phyloP scores from a whole-genome alignment of 2,888 invertebrate species.

The Cosmorhoe ocellata region DNA sequence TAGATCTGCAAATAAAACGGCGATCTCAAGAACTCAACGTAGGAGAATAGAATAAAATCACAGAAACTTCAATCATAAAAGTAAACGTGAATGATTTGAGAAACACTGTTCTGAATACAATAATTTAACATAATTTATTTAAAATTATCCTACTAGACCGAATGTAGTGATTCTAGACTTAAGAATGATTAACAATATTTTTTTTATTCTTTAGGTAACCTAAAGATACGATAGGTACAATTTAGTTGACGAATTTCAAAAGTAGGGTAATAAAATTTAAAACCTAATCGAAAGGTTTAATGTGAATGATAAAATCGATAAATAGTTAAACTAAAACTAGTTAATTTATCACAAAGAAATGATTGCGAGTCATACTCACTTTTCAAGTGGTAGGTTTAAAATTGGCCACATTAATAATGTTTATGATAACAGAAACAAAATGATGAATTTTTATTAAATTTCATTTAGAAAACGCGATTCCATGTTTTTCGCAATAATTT shows the following conservation, averaged over 20 bases:
- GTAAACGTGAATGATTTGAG: conserved; percentile 65
- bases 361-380: conserved; percentile 38
- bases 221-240: conserved; percentile 59
- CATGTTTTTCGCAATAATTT: conserved; percentile 22
- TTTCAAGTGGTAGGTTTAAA: conserved; percentile 33
- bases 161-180: conserved; percentile 28
- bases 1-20: conserved; percentile 64
- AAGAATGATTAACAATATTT: conserved; percentile 40
- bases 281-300: conserved; percentile 24
- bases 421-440: conserved; percentile 24
- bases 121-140: conserved; percentile 43
- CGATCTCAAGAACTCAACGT: conserved; percentile 23
- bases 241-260: conserved; percentile 14
- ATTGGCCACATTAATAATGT: conserved; percentile 29
- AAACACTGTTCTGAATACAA: conserved; percentile 71
- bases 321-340: conserved; percentile 34
- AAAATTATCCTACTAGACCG: conserved; percentile 39
- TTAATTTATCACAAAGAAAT: conserved; percentile 40
- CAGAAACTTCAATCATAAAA: conserved; percentile 58
- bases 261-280: conserved; percentile 15
- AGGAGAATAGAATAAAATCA: conserved; percentile 63
- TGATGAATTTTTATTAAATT: conserved; percentile 16
- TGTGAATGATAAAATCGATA: conserved; percentile 27
- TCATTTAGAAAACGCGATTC: conserved; percentile 15
- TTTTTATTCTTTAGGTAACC: conserved; percentile 75